Base-by-base conservation (phyloP, 1,140 invertebrate genomes). In the Microvelia longipes region DNA sequence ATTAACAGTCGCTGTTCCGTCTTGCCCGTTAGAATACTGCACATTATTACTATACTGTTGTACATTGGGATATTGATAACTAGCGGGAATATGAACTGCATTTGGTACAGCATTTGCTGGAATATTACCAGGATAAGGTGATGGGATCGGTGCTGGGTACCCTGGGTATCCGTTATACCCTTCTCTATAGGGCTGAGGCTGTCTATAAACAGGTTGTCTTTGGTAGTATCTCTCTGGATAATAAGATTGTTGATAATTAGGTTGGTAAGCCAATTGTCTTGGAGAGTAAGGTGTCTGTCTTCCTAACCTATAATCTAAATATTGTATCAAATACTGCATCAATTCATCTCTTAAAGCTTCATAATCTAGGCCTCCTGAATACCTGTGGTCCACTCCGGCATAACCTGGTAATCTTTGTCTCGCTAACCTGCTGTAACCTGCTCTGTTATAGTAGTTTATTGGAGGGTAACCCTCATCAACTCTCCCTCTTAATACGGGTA, bases 301-400 rank as follows among this genome's bases (percentile, higher is more conserved):
- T 27, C 29, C 65, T 27, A 67, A 61, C n/a, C 71, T 68, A 29
- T 71, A 71, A 66, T 75, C 75, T 15, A 77, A 68, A 62, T 75
- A 75, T 27, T 74, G 72, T 2, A 75, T 62, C 13, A 77, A 70
- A 50, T 75, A 75, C 28, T 75, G 74, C 75, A 76, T 76, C 1
- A 76, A 72, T 60, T 75, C 75, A 64, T 76, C 75, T 69, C 76
- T 77, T 0, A 83, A 71, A 15, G 82, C 80, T 79, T 78, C 1
- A 80, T 67, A 61, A 79, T 74, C 67, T 75, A 81, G 82, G 14
- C 84, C 82, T 73, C 88, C 87, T n/a, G n/a, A n/a, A n/a, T n/a
- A n/a, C n/a, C n/a, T n/a, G 72, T 86, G 84, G 26, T 80, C 83
- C 24, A 80, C 19, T 19, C 35, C 35, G 19, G 5, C 19, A 19